Evolutionary conservation across 2,888 invertebrate species (phyloP).

Genomic region (Ctenicera cuprea): DNA sequence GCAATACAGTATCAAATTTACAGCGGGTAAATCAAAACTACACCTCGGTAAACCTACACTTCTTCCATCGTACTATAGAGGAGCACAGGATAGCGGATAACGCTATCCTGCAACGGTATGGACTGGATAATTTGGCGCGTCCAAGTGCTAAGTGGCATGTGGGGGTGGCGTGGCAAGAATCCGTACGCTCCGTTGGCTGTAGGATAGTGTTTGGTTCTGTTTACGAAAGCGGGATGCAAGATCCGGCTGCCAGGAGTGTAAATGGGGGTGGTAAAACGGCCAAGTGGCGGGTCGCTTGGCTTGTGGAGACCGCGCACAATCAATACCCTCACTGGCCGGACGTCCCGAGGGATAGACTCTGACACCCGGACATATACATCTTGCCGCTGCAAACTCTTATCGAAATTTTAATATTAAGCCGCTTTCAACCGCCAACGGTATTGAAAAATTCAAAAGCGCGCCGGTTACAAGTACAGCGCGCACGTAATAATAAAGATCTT

Average conservation of each 20-base stretch:
- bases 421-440: background rate
- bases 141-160: slow-evolving; percentile 53
- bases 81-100: slow-evolving; percentile 40
- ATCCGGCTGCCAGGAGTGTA: slow-evolving; percentile 43
- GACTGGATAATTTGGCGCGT: slow-evolving; percentile 52
- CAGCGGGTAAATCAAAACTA: slow-evolving; percentile 41
- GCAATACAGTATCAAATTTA: slow-evolving; percentile 36
- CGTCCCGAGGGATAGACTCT: slow-evolving; percentile 56
- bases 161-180: slow-evolving; percentile 51
- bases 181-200: slow-evolving; percentile 46
- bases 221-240: slow-evolving; percentile 52
- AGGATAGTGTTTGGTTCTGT: slow-evolving; percentile 47
- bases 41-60: slow-evolving; percentile 19
- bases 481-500: slow-evolving; percentile 5
- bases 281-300: slow-evolving; percentile 54
- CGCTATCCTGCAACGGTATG: slow-evolving; percentile 46
- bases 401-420: slow-evolving; percentile 40
- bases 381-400: slow-evolving; percentile 44
- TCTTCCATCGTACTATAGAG: background rate
- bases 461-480: slow-evolving; percentile 1
- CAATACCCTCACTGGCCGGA: slow-evolving; percentile 55
- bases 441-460: slow-evolving; percentile 22
- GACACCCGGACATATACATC: slow-evolving; percentile 52
- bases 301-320: slow-evolving; percentile 55
- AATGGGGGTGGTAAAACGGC: slow-evolving; percentile 51